Percentiles rank a stretch among this genome's conserved stretches.
These are phyloP conservation scores for Tamandua tetradactyla DNA, from an alignment of 2,797 vertebrate genomes.

Conservation along the genomic window DNA sequence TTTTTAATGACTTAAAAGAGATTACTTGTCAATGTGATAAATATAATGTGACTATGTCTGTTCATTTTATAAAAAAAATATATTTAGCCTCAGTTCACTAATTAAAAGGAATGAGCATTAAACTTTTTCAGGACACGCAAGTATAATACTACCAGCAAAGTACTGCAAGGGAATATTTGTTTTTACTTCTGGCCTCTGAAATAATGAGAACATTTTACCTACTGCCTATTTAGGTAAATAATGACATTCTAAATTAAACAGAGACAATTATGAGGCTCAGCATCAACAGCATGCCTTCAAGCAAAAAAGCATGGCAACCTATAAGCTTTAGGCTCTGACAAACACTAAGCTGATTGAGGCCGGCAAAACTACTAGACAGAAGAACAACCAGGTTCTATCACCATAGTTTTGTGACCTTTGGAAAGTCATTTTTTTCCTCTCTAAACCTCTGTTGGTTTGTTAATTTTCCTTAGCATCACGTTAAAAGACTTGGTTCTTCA, in stretches of 20 bases:
- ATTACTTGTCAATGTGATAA: not conserved
- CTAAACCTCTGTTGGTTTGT: not conserved
- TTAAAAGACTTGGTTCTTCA: not conserved
- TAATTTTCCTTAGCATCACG: conserved; percentile 4
- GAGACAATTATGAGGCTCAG: not conserved
- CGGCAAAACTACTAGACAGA: conserved; percentile 1
- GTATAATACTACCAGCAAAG: not conserved
- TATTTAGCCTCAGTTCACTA: not conserved
- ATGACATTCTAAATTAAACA: conserved; percentile 57
- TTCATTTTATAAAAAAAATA: not conserved
- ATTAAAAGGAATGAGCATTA: not conserved
- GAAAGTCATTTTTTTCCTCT: conserved; percentile 26
- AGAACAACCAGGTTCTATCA: not conserved
- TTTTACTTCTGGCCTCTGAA: conserved; percentile 23
- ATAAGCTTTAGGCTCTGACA: not conserved
- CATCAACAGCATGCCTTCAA: conserved; percentile 18
- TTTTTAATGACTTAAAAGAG: not conserved
- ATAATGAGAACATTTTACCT: conserved; percentile 32
- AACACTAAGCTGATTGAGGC: not conserved
- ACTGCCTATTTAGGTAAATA: conserved; percentile 27
- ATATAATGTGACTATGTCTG: not conserved
- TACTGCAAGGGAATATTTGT: not conserved
- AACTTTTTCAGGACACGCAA: not conserved
- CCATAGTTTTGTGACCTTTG: not conserved
- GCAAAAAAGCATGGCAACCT: not conserved